Evolutionary conservation across 53 echinoderm and acorn worm genomes (phyloP), one percentile per base, ranked within the genome.

Genomic region (Actinopyga echinites): DNA sequence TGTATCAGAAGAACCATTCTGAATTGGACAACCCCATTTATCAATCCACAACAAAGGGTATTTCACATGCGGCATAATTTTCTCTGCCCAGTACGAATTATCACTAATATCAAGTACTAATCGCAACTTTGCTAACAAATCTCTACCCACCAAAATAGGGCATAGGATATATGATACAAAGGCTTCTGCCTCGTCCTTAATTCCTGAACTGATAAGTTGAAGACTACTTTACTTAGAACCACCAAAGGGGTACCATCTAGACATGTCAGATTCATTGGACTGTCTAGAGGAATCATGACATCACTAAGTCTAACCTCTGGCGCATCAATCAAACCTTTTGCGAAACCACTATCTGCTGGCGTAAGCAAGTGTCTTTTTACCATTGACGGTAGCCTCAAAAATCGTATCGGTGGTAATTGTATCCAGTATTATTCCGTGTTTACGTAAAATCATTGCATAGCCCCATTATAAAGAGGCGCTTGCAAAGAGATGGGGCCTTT

Each of bases 291-390:
- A 36, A n/a, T n/a, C n/a, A 34, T 21, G 1, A 69, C 6, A 10
- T 69, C 38, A 3, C 4, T 4, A 25, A 29, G 38, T 15, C 34
- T 20, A 36, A 69, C 71, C 6, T 31, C 15, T 21, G 38, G 40
- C 13, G 43, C 13, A 69, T 69, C 11, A 69, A 38, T 40, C 15
- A 69, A 20, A 15, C 37, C 13, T 37, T 6, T 69, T 6, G 71
- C 71, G 28, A 42, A 25, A 36, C 71, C 71, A 69, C 71, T 69
- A 3, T 69, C 43, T 37, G n/a, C n/a, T n/a, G n/a, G 71, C 71
- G 40, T 69, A 69, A 3, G 71, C 71, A 19, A 69, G 23, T 4
- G 31, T 3, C 13, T 21, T 37, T n/a, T 19, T 38, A 1, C 7
- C 40, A 69, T 69, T 37, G 5, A 69, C 13, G 11, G 71, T 20